phyloP scores from a whole-genome alignment of 2,797 vertebrate genomes.

The Falco naumanni region DNA sequence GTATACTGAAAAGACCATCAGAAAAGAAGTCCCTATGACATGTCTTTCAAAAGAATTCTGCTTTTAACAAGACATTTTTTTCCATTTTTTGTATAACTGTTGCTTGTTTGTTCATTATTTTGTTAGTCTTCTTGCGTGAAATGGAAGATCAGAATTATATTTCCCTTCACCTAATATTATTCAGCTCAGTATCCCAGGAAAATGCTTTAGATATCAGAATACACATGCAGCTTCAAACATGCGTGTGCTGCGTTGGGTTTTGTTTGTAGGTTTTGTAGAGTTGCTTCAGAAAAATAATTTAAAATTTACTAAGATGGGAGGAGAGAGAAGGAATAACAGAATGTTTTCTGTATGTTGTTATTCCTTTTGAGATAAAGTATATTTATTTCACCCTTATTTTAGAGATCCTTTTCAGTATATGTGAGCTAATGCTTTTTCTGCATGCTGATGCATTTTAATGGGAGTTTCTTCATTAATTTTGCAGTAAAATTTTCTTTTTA shows the following conservation, averaged over 20 bases:
- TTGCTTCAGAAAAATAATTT: neutral
- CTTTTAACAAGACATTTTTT: neutral
- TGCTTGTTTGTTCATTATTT: neutral
- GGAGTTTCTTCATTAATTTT: neutral
- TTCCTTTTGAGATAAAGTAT: neutral
- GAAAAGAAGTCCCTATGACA: neutral
- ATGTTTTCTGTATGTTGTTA: neutral
- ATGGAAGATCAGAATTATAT: neutral
- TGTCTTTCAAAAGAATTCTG: neutral
- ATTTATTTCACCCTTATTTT: neutral
- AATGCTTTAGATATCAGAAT: neutral
- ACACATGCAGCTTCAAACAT: neutral
- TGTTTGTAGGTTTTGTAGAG: neutral
- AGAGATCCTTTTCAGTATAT: neutral
- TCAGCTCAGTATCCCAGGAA: neutral
- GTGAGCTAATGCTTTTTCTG: neutral
- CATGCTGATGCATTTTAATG: neutral
- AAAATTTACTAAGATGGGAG: neutral
- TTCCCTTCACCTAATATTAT: neutral
- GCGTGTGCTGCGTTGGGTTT: neutral
- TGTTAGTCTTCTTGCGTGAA: neutral
- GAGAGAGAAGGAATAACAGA: neutral
- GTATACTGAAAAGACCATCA: neutral
- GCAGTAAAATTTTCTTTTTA: neutral
- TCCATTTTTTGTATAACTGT: neutral